Conservation (phyloP, 1,140 invertebrate genomes). For the Drosophila watanabei region DNA sequence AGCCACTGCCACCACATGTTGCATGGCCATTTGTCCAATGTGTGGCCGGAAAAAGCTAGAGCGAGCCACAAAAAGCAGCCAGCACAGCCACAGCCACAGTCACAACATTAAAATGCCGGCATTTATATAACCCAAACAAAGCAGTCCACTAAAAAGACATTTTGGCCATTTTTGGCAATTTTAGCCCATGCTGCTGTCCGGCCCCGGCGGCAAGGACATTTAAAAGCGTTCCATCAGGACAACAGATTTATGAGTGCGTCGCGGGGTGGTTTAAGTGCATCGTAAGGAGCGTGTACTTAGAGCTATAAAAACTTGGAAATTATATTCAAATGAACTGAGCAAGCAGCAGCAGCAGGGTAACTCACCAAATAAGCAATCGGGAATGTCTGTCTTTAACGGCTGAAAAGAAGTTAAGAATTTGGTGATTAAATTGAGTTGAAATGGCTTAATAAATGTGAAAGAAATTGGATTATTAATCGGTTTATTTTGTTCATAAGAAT, state of each 20-base stretch:
- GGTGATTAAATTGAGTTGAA: neutral
- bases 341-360: slow-evolving; percentile 2
- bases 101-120: slow-evolving; percentile 49
- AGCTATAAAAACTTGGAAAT: slow-evolving; percentile 34
- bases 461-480: neutral
- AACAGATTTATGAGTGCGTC: slow-evolving; percentile 21
- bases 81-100: slow-evolving; percentile 11
- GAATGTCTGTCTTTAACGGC: slow-evolving; percentile 11
- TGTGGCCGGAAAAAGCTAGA: slow-evolving; percentile 36
- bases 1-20: slow-evolving; percentile 61
- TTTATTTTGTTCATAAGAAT: neutral
- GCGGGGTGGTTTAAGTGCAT: slow-evolving; percentile 16
- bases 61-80: neutral
- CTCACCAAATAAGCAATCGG: slow-evolving; percentile 30
- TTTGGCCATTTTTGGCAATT: slow-evolving; percentile 31
- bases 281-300: slow-evolving; percentile 21
- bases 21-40: slow-evolving; percentile 65
- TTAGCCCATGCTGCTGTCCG: neutral
- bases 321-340: slow-evolving; percentile 29
- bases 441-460: slow-evolving; percentile 4
- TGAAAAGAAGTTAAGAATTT: slow-evolving; percentile 20
- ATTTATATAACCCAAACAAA: slow-evolving; percentile 45
- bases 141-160: slow-evolving; percentile 62
- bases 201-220: slow-evolving; percentile 1
- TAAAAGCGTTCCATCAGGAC: slow-evolving; percentile 7